These are phyloP conservation scores for Fregata magnificens DNA, from an alignment of 2,113 vertebrate genomes.

Conservation along the genomic window DNA sequence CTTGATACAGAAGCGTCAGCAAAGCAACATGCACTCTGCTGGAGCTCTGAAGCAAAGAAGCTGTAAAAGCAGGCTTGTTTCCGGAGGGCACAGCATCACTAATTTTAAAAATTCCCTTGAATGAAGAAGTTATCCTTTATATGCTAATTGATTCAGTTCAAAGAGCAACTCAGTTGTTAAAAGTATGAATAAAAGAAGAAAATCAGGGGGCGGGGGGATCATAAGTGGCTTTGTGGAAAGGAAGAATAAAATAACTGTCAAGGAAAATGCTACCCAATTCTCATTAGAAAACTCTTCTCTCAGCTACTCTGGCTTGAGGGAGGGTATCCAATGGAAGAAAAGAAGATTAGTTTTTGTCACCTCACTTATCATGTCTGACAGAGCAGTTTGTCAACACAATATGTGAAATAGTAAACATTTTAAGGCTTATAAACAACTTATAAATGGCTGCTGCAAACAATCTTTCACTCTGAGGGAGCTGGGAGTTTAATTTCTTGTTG, in stretches of 20 bases:
- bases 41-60: background rate
- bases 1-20: background rate
- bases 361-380: conserved; percentile 2
- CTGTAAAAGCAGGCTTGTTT: conserved; percentile 15
- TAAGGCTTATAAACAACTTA: background rate
- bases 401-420: conserved; percentile 34
- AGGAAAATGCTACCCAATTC: background rate
- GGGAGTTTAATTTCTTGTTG: background rate
- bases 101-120: conserved; percentile 32
- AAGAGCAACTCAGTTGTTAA: background rate
- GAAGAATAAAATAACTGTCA: background rate
- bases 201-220: background rate
- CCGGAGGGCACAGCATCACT: background rate
- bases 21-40: background rate
- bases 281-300: background rate
- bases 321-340: background rate
- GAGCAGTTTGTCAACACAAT: background rate
- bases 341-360: background rate
- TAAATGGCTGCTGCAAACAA: background rate
- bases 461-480: background rate
- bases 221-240: background rate
- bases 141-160: conserved; percentile 46
- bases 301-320: background rate
- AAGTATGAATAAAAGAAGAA: conserved; percentile 9
- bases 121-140: conserved; percentile 36